Evolutionary conservation across 2,797 vertebrate species (phyloP).

Genomic region (Mycteria americana): DNA sequence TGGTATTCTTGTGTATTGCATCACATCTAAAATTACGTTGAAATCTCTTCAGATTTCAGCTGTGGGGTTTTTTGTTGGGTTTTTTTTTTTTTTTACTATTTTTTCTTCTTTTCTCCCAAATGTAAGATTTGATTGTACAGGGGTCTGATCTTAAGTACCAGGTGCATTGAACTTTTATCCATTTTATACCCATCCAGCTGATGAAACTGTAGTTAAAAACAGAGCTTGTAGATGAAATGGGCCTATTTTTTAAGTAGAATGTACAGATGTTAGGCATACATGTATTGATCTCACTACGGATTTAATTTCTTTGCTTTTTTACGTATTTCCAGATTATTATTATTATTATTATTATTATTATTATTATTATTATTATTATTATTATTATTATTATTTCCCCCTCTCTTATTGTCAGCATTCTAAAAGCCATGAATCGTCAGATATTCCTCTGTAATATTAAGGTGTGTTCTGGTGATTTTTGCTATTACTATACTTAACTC

Average conservation of each 20-base stretch:
- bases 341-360: background rate
- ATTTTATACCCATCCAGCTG: background rate
- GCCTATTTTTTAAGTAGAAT: background rate
- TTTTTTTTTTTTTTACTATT: background rate
- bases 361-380: background rate
- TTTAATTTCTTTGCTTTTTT: background rate
- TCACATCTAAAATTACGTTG: background rate
- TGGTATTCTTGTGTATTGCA: background rate
- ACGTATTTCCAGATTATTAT: background rate
- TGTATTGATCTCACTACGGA: background rate
- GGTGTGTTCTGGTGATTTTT: background rate
- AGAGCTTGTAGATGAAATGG: background rate
- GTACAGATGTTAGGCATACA: background rate
- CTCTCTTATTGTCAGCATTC: background rate
- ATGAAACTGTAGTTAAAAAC: background rate
- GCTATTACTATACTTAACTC: background rate
- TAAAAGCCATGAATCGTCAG: background rate
- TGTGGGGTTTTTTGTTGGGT: no score
- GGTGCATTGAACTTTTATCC: background rate
- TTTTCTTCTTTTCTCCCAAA: background rate
- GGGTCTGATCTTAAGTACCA: background rate
- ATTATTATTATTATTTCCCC: background rate
- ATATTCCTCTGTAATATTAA: background rate
- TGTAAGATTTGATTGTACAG: background rate
- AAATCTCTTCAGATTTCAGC: background rate